Evolutionary conservation across 2,888 invertebrate genomes (phyloP).

Genomic region (Linnaemya tessellans): DNA sequence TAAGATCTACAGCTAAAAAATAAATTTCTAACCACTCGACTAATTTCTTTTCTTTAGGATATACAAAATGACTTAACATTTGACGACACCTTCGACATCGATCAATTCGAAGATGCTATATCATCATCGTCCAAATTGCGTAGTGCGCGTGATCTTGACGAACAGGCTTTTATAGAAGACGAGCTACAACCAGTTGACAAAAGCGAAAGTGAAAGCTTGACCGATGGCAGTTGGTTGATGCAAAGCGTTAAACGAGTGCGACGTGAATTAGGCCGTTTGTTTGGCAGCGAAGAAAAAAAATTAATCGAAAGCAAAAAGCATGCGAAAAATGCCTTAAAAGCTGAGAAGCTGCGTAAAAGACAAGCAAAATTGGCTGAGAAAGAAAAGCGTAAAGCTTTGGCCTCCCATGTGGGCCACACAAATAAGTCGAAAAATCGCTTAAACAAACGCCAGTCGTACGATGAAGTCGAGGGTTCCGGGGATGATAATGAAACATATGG

Average conservation of each 20-base stretch:
- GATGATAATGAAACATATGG: slow-evolving; percentile 65
- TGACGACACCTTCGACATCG: slow-evolving; percentile 77
- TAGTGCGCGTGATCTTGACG: slow-evolving; percentile 76
- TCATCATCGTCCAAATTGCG: slow-evolving; percentile 60
- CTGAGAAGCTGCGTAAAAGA: slow-evolving; percentile 35
- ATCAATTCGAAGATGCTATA: slow-evolving; percentile 72
- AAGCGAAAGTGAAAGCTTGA: slow-evolving; percentile 54
- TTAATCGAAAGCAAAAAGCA: slow-evolving; percentile 41
- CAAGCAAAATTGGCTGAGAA: slow-evolving; percentile 44
- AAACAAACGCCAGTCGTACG: slow-evolving; percentile 72
- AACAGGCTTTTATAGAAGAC: slow-evolving; percentile 76
- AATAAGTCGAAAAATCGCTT: slow-evolving; percentile 47
- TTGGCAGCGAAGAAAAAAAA: slow-evolving; percentile 75
- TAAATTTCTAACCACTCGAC: too few species aligned
- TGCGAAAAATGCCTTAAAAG: slow-evolving; percentile 39
- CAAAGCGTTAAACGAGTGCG: slow-evolving; percentile 79
- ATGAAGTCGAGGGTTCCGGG: slow-evolving; percentile 76
- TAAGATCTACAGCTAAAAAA: too few species aligned
- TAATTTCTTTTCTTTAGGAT: slow-evolving; percentile 69
- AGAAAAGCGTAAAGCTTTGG: slow-evolving; percentile 44
- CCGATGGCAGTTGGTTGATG: slow-evolving; percentile 77
- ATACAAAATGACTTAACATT: slow-evolving; percentile 76
- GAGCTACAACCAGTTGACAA: slow-evolving; percentile 76
- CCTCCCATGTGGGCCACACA: slow-evolving; percentile 5
- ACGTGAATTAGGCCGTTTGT: slow-evolving; percentile 78